Conservation (phyloP, 2,113 vertebrate species). For the Cheirogaleus medius region DNA sequence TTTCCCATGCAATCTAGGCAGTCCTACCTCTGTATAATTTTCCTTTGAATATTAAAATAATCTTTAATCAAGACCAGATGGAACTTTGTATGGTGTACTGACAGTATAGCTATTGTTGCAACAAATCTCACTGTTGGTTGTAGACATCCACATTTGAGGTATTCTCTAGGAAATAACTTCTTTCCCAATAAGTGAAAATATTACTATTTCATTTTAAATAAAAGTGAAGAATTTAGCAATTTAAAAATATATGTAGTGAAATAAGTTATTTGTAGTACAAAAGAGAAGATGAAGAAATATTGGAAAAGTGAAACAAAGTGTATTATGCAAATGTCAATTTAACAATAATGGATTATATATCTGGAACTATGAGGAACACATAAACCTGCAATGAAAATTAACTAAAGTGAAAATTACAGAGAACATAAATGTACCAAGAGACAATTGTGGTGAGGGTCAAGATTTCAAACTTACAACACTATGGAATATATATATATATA, state of each 20-base stretch:
- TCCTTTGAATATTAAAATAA: background rate
- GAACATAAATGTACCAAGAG: background rate
- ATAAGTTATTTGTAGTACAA: background rate
- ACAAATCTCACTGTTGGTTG: background rate
- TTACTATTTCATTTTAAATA: background rate
- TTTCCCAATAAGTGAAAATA: background rate
- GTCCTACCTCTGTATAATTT: background rate
- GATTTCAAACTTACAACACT: background rate
- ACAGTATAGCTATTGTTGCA: background rate
- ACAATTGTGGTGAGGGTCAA: background rate
- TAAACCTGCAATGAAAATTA: background rate
- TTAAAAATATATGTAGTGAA: background rate
- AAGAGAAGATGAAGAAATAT: background rate
- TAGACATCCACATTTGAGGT: background rate
- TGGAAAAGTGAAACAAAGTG: background rate
- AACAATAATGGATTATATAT: background rate
- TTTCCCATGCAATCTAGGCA: fast-evolving
- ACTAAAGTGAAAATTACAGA: background rate
- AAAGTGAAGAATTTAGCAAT: background rate
- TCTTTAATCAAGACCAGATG: background rate
- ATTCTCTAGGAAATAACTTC: background rate
- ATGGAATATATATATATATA: background rate
- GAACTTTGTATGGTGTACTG: background rate
- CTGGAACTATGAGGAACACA: background rate
- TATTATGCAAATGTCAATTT: background rate